Percentiles rank a stretch among this genome's conserved stretches.
Conservation (phyloP, 1,140 invertebrate species). For the Samia ricini region DNA sequence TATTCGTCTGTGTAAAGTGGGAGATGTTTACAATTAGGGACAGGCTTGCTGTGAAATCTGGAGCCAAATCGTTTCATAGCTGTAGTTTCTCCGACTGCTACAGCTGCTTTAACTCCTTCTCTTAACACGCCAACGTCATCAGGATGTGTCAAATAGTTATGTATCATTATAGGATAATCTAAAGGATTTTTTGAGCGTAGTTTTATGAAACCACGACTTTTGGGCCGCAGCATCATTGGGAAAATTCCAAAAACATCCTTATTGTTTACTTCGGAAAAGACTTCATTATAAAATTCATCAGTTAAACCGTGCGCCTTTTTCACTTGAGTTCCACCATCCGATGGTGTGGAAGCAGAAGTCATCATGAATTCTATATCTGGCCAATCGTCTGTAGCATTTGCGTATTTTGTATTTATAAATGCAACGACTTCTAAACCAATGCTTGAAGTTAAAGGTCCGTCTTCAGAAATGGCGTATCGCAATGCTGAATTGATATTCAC, state of each 20-base stretch:
- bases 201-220: constrained; percentile 88
- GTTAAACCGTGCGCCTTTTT: constrained; percentile 88
- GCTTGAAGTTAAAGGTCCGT: constrained; percentile 89
- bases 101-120: constrained; percentile 90
- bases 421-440: constrained; percentile 90
- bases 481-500: constrained; percentile 88
- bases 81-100: constrained; percentile 87
- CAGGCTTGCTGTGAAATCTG: constrained; percentile 82
- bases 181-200: constrained; percentile 88
- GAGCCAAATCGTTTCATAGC: constrained; percentile 87
- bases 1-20: constrained; percentile 89
- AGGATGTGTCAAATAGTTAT: constrained; percentile 92
- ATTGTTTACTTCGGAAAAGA: constrained; percentile 83
- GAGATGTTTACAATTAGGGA: constrained; percentile 89
- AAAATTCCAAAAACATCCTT: constrained; percentile 88
- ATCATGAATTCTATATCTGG: constrained; percentile 95
- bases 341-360: constrained; percentile 87
- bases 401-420: constrained; percentile 92
- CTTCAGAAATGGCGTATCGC: constrained; percentile 86
- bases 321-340: constrained; percentile 87
- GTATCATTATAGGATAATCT: constrained; percentile 91
- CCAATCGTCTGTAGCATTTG: constrained; percentile 90
- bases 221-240: constrained; percentile 92
- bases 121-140: constrained; percentile 87
- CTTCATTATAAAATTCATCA: constrained; percentile 88